phyloP scores from a whole-genome alignment of 1,140 invertebrate genomes.

The Drosophila novamexicana region DNA sequence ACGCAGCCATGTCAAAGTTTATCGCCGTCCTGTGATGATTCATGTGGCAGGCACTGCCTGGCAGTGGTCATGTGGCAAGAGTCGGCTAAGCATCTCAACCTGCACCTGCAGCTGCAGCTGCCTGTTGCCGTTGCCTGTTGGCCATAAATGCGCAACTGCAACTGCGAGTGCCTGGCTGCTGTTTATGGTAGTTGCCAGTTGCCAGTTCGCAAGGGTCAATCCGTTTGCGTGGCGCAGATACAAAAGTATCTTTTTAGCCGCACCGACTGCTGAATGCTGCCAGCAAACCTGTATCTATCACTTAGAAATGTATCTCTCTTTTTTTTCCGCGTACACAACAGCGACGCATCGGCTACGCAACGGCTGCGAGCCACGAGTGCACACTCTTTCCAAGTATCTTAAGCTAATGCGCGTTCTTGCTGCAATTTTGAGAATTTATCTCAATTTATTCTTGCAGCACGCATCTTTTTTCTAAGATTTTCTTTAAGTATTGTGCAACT shows the following conservation, averaged over 20 bases:
- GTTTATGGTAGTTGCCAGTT: slow-evolving; percentile 68
- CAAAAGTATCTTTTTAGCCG: slow-evolving; percentile 15
- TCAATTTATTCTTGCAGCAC: too few species aligned
- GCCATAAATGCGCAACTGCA: slow-evolving; percentile 36
- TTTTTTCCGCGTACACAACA: background rate
- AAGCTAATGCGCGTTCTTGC: too few species aligned
- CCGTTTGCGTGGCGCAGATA: slow-evolving; percentile 36
- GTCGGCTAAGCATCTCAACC: slow-evolving; percentile 40
- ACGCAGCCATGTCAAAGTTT: slow-evolving; percentile 73
- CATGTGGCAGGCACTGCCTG: slow-evolving; percentile 47
- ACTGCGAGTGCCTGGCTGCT: slow-evolving; percentile 34
- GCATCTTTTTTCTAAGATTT: too few species aligned
- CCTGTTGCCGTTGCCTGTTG: background rate
- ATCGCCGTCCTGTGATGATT: slow-evolving; percentile 58
- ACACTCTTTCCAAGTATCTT: background rate
- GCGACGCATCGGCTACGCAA: too few species aligned
- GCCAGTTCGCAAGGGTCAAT: slow-evolving; percentile 63
- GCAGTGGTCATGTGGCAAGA: slow-evolving; percentile 2
- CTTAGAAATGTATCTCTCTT: slow-evolving; percentile 26
- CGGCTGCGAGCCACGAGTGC: too few species aligned
- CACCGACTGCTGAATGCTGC: background rate
- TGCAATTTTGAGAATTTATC: too few species aligned
- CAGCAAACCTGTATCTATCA: slow-evolving; percentile 42
- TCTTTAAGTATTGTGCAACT: too few species aligned
- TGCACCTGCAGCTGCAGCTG: slow-evolving; percentile 34